Evolutionary conservation across 2,888 invertebrate genomes (phyloP), one percentile per base, ranked within the genome.

Genomic region (Aromia moschata): DNA sequence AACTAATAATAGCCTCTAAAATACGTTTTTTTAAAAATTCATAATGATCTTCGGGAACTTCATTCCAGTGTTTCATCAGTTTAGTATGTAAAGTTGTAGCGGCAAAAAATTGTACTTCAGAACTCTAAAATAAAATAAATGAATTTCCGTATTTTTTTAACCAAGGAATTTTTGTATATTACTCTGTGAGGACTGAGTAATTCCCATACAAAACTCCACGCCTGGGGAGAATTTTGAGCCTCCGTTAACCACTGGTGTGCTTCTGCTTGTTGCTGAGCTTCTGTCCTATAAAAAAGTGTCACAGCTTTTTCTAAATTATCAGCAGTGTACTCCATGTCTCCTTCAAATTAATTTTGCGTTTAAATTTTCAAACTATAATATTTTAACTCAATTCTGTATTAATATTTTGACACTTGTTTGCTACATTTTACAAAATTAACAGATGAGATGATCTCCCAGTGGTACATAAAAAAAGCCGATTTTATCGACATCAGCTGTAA

Each of bases 151-250:
- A 33, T 33, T 25, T 25, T 25, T 25, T 25, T 17, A 36, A 25
- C 40, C 53, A 43, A n/a, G n/a, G n/a, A n/a, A n/a, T 38, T n/a
- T n/a, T n/a, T n/a, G n/a, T n/a, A n/a, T 41, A 44, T 72, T 83
- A 94, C 95, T 86, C 93, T 92, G 68, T 87, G 87, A 5, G 90
- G 88, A 75, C 89, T 88, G 69, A 97, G 84, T 18, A 97, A 84
- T 64, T 93, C 90, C 96, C 96, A 96, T 3, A 93, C 89, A 79
- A 96, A 94, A 70, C 88, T 89, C 97, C 97, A 97, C 20, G 96
- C 96, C 78, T 93, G 90, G 1, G 89, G 87, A 16, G 93, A 94
- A 66, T 88, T 85, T 80, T 96, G 96, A 9, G 92, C 92, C 67
- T 88, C 85, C 33, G 92, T 90, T 40, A 97, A 85, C 93, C 94